phyloP scores from a whole-genome alignment of 2,113 vertebrate genomes.

The Pterocles gutturalis region DNA sequence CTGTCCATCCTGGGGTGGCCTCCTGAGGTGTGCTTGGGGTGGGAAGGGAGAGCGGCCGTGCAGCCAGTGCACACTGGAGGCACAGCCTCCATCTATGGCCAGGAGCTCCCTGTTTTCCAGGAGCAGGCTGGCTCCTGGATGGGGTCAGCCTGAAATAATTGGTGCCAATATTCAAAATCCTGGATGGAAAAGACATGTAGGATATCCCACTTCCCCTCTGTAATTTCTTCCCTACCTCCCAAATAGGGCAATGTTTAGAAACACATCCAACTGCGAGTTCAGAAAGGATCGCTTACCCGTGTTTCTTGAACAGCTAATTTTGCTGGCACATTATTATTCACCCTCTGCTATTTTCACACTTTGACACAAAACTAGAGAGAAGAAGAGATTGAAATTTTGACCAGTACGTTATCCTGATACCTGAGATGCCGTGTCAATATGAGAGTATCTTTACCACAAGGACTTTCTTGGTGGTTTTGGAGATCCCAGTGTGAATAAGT shows the following conservation, averaged over 20 bases:
- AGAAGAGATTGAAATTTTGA: conserved; percentile 56
- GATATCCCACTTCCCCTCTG: not conserved
- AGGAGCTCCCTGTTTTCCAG: not conserved
- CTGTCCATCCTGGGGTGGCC: not conserved
- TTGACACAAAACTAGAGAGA: conserved; percentile 61
- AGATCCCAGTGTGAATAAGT: conserved; percentile 53
- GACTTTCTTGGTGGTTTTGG: conserved; percentile 70
- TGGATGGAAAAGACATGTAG: not conserved
- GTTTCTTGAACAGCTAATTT: conserved; percentile 59
- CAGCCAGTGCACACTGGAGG: accelerated
- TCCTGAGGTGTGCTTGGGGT: not conserved
- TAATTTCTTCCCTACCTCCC: not conserved
- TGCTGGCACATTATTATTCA: conserved; percentile 42
- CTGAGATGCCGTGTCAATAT: conserved; percentile 4
- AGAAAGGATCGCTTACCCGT: not conserved
- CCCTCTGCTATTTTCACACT: conserved; percentile 36
- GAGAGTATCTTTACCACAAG: conserved; percentile 57
- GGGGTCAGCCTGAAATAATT: not conserved
- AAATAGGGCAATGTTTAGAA: not conserved
- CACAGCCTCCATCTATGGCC: accelerated
- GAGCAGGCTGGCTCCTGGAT: not conserved
- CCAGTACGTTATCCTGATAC: conserved; percentile 52
- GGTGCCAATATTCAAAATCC: not conserved
- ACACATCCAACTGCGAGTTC: conserved; percentile 16
- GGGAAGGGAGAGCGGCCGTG: accelerated